Evolutionary conservation across 2,888 invertebrate species (phyloP).

Genomic region (Pseudoips prasinana): DNA sequence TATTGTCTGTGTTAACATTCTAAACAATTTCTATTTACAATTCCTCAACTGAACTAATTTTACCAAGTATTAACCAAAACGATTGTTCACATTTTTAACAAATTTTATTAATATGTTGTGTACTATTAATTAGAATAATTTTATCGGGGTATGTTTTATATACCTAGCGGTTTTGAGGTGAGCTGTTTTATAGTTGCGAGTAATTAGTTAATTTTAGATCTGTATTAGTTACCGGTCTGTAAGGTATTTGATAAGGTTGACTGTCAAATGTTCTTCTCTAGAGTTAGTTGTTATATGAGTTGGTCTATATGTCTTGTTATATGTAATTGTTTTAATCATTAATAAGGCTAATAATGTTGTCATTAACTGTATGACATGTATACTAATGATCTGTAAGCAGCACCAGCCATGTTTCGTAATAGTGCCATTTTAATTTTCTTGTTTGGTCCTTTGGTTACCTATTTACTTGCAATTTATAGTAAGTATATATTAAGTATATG

Average conservation of each 20-base stretch:
- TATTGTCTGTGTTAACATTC: not conserved
- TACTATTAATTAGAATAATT: slow-evolving; percentile 62
- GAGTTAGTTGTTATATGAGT: slow-evolving; percentile 11
- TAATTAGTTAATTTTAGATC: slow-evolving; percentile 46
- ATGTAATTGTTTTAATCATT: slow-evolving; percentile 15
- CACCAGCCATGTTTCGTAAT: slow-evolving; percentile 35
- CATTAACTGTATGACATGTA: slow-evolving; percentile 1
- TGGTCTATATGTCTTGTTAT: too few relatives aligned
- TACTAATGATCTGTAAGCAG: not conserved
- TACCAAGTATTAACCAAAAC: slow-evolving; percentile 74
- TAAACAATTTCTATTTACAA: slow-evolving; percentile 39
- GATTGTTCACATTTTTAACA: slow-evolving; percentile 74
- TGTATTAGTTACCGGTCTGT: slow-evolving; percentile 46
- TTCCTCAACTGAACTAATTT: slow-evolving; percentile 43
- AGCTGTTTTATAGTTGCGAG: slow-evolving; percentile 43
- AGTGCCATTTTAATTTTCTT: slow-evolving; percentile 42
- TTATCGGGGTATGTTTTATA: slow-evolving; percentile 63
- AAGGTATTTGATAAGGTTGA: slow-evolving; percentile 25
- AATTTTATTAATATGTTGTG: slow-evolving; percentile 78
- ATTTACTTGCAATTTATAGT: too few relatives aligned
- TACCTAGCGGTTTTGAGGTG: slow-evolving; percentile 52
- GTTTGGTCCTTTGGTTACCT: too few relatives aligned
- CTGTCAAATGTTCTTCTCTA: slow-evolving; percentile 26
- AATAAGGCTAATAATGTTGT: slow-evolving; percentile 9
- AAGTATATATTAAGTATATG: too few relatives aligned